Percentiles rank a stretch among this genome's conserved stretches.
Conservation (phyloP, 1,140 invertebrate genomes). For the Microplitis mediator region DNA sequence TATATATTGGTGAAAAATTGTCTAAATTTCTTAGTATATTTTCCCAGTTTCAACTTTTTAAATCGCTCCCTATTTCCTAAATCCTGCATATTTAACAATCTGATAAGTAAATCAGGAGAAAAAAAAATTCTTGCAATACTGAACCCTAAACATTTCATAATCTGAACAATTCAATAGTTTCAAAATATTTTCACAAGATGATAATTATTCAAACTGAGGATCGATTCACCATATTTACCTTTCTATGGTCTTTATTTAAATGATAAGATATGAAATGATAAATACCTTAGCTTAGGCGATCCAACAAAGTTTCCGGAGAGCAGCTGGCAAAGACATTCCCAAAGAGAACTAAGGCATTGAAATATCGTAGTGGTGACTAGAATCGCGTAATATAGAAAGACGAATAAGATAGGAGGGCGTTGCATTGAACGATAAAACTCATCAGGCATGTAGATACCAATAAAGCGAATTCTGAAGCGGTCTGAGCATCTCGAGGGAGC, state of each 20-base stretch:
- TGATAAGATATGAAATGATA: conserved; percentile 8
- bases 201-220: neutral
- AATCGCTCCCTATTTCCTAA: too few relatives aligned
- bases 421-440: conserved; percentile 40
- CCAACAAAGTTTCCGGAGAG: neutral
- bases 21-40: too few relatives aligned
- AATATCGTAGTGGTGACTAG: neutral
- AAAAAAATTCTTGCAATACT: too few relatives aligned
- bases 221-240: neutral
- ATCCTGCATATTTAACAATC: too few relatives aligned
- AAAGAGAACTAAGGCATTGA: conserved; percentile 16
- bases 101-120: too few relatives aligned
- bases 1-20: too few relatives aligned
- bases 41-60: too few relatives aligned
- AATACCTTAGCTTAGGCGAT: conserved; percentile 8
- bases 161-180: too few relatives aligned
- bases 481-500: conserved; percentile 46
- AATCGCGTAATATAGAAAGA: conserved; percentile 3
- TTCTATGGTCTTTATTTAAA: neutral
- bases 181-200: neutral
- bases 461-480: conserved; percentile 46
- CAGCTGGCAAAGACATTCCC: conserved; percentile 17
- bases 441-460: conserved; percentile 53
- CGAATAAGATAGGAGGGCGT: neutral
- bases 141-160: too few relatives aligned